Base-by-base conservation (phyloP, 92 coral and sea anemone species). In the Phenganax stokvisi region DNA sequence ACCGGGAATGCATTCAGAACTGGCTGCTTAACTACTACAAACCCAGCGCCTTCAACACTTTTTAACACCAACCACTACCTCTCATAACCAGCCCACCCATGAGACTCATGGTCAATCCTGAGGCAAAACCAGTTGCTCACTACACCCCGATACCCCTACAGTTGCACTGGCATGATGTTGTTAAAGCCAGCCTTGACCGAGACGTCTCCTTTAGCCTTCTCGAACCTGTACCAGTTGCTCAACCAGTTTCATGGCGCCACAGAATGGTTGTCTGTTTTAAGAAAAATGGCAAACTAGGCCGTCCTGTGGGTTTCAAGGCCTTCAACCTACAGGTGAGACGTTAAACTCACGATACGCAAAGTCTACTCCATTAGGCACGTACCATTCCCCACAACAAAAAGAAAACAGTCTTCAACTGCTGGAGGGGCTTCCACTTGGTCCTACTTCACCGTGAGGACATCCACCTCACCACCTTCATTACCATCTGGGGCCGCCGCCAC, bases 211-310 rank as follows among this genome's bases (percentile, higher is more conserved):
- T 59, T 20, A 7, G 65, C 65, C 3, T 59, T 20, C 65, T 59
- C 4, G 65, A 59, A 59, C 3, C 65, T 13, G 65, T 59, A 13
- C 65, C 65, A 13, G 25, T 59, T 13, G 65, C 3, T 59, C 3
- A 59, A 20, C 65, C 7, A 6, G 65, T 59, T 20, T 2, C 65
- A 28, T 57, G 81, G 81, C 56, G 81, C 64, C 81, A 77, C 81
- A 62, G 81, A 62, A 77, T 77, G 81, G 73, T 76, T 17, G 81
- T 76, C 44, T 76, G 81, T 51, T 44, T 65, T 47, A 76, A 76
- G 81, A 76, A 76, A 16, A 77, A 77, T 20, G 65, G 65, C 16
- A 59, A 59, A 59, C 65, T 7, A 59, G 3, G 65, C 16, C 16
- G 65, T 13, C 11, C 55, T 11, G 77, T 72, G 11, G 54, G 11